Base-by-base conservation (phyloP, 2,888 invertebrate species). In the Synanthedon tipuliformis region DNA sequence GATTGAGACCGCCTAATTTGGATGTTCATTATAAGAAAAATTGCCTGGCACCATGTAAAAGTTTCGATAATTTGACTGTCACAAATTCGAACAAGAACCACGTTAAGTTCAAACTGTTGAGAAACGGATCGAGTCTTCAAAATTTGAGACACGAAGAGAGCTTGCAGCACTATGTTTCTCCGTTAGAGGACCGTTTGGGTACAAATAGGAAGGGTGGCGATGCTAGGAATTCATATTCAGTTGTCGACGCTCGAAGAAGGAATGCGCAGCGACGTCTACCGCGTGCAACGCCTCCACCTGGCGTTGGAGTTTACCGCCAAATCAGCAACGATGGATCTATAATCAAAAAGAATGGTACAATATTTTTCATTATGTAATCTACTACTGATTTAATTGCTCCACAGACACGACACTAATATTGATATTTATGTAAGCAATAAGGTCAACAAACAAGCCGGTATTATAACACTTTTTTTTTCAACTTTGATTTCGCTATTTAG, bases 11-110 rank as follows among this genome's bases (percentile, higher is more conserved):
- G 15, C 82, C 79, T 53, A 34, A 34, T 34, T 34, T 34, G 3
- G 80, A 86, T 49, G 3, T 16, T 18, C 45, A 45, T 45, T 84
- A 86, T 63, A 85, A 87, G 54, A 59, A 79, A n/a, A 57, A 69
- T 40, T 59, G 73, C 5, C 63, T 86, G 51, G 65, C 75, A 49
- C 73, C 86, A 1, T 88, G 86, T 55, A 88, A 88, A 65, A 88
- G 88, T 67, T 79, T 87, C 57, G 88, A 88, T 61, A 88, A 87
- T 59, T 72, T 88, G 58, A 80, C 78, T n/a, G 60, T 77, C 23
- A 78, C 71, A 57, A 71, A 74, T 10, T 59, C 60, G 1, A 76
- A 69, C 55, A 75, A 61, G 53, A 70, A 67, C 41, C 67, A 68
- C 40, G 58, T 57, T 13, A 73, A 65, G 58, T 70, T 72, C 50